Evolutionary conservation across 2,797 vertebrate genomes (phyloP).

Genomic region (Gymnocypris eckloni): DNA sequence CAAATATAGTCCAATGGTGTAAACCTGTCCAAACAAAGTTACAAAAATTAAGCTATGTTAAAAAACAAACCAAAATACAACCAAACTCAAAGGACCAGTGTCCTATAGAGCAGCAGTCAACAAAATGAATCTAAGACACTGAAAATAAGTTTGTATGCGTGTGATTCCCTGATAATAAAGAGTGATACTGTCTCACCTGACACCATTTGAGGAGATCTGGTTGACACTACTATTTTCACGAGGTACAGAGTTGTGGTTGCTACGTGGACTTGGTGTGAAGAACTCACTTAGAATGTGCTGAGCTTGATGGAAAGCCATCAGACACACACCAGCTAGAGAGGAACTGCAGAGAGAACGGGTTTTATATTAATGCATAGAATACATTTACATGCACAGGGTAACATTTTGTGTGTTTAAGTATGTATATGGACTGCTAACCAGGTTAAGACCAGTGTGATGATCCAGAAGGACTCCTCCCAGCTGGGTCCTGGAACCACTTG

Average conservation of each 20-base stretch:
- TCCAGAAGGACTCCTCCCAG: conserved; percentile 98
- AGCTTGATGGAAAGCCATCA: conserved; percentile 96
- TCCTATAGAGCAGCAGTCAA: neutral
- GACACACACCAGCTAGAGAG: conserved; percentile 91
- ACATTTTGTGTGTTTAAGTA: neutral
- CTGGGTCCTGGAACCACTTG: conserved; percentile 95
- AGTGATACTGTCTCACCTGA: conserved; percentile 78
- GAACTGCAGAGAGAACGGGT: conserved; percentile 75
- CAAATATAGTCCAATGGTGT: neutral
- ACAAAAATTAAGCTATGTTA: neutral
- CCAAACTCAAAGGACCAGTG: neutral
- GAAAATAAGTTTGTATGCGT: neutral
- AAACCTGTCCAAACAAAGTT: neutral
- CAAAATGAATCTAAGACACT: neutral
- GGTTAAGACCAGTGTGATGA: conserved; percentile 90
- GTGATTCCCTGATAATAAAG: neutral
- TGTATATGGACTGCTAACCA: conserved; percentile 77
- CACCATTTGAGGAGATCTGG: conserved; percentile 80
- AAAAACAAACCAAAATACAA: too few species aligned
- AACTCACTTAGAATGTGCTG: conserved; percentile 96
- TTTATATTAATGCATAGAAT: conserved; percentile 4
- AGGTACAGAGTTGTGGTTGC: conserved; percentile 81
- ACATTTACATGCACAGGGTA: neutral
- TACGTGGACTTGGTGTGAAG: conserved; percentile 83
- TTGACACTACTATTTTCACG: conserved; percentile 80